Evolutionary conservation across 1,140 invertebrate species (phyloP), one percentile per base, ranked within the genome.

Genomic region (Muscidifurax raptorellus): DNA sequence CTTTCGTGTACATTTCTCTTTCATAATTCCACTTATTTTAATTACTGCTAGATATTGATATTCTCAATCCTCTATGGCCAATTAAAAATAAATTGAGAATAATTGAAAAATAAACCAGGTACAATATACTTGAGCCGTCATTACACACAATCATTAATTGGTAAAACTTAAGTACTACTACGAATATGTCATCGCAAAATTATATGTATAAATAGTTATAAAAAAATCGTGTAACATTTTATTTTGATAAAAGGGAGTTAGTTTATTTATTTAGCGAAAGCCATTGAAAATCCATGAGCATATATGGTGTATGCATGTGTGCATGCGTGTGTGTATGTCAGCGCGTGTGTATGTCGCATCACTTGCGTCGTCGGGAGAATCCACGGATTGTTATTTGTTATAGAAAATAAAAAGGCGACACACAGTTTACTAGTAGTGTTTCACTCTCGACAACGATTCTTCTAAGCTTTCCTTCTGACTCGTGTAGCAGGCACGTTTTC

Each of bases 401-500:
- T 91, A 92, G 85, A 92, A 91, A 93, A 92, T 89, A 91, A 92
- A 59, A 92, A 92, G 88, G 89, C 90, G 87, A 71, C 32, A 13
- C 52, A 28, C 64, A 59, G 80, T 83, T n/a, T 69, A 75, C 1
- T 69, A 47, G 36, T 80, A 30, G 36, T 47, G 27, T 80, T 80
- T 36, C 44, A 47, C 30, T 81, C 72, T 81, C 36, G 12, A 77
- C 52, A 52, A 85, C n/a, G 86, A 91, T 82, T 89, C 88, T 89
- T 89, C 88, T 90, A 90, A 92, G 90, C 90, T 87, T 86, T 78
- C 27, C 22, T 12, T 47, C 27, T 69, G 64, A 72, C 64, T 47
- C 90, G 88, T 90, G 88, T 91, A 92, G 90, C 92, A 93, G 92
- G 92, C 92, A 93, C 92, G 91, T 93, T 91, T 93, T 93, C 90